Evolutionary conservation across 1,140 invertebrate species (phyloP).

Genomic region (Pristionchus pacificus): DNA sequence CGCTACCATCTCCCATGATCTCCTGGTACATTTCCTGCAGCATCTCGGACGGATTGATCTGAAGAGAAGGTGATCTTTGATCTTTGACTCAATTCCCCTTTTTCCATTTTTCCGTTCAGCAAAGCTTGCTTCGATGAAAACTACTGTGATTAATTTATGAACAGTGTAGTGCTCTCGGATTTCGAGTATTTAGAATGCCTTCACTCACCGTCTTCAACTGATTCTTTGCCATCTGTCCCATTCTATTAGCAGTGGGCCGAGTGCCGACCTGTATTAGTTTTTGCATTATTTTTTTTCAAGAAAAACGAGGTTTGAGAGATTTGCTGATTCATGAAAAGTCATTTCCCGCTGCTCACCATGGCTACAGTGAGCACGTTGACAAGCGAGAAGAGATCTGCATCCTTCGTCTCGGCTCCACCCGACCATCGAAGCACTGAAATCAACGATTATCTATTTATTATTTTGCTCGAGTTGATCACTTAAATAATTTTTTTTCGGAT

Average conservation of each 20-base stretch:
- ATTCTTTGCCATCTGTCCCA: neutral
- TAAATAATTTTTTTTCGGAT: no score
- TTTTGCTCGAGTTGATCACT: neutral
- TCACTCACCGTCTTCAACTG: neutral
- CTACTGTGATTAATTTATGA: no score
- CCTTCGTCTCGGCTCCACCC: constrained; percentile 23
- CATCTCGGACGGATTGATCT: neutral
- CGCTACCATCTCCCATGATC: neutral
- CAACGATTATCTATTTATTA: neutral
- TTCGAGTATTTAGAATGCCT: no score
- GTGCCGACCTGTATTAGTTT: constrained; percentile 10
- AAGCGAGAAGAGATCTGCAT: constrained; percentile 32
- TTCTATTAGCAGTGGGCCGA: constrained; percentile 25
- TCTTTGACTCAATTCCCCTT: no score
- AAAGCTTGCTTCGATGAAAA: no score
- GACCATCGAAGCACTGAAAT: constrained; percentile 6
- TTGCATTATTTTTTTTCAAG: neutral
- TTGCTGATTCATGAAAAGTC: no score
- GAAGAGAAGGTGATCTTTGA: no score
- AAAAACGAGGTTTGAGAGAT: neutral
- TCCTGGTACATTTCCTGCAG: neutral
- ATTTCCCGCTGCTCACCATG: no score
- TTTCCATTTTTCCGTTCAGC: no score
- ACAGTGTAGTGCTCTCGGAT: no score
- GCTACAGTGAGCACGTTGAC: constrained; percentile 31